phyloP scores from a whole-genome alignment of 2,797 vertebrate species.

The Sardinella longiceps region DNA sequence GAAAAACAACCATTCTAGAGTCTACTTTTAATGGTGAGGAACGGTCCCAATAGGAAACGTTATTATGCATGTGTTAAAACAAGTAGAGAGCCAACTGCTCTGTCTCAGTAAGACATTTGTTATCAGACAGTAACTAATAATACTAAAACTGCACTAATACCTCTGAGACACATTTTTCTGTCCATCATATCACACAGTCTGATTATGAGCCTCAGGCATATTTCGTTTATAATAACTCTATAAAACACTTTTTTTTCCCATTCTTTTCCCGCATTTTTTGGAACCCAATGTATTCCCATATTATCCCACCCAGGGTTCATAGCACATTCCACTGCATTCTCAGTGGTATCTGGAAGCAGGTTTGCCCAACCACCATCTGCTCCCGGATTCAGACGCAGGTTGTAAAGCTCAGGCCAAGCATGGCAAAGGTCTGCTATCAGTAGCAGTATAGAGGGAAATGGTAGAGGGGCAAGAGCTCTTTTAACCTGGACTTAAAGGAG shows the following conservation, averaged over 20 bases:
- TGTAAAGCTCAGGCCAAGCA: not conserved
- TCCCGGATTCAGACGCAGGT: not conserved
- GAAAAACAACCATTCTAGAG: not conserved
- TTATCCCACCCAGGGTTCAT: not conserved
- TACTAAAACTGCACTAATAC: not conserved
- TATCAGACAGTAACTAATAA: not conserved
- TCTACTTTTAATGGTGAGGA: not conserved
- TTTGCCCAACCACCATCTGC: not conserved
- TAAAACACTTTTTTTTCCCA: not conserved
- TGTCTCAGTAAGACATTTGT: not conserved
- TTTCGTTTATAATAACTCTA: not conserved
- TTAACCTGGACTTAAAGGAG: not conserved
- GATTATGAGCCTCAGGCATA: not conserved
- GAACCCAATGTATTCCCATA: not conserved
- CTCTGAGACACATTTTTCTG: not conserved
- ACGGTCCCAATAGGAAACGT: not conserved
- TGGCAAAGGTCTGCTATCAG: not conserved
- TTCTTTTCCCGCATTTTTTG: not conserved
- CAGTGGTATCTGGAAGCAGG: conserved; percentile 1
- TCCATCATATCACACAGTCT: not conserved
- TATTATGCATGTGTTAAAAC: not conserved
- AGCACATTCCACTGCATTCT: not conserved
- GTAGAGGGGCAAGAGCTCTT: not conserved
- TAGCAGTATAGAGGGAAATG: not conserved
- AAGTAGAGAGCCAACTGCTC: not conserved